Conservation (phyloP, 2,797 vertebrate species). For the Sebastes diploproa region DNA sequence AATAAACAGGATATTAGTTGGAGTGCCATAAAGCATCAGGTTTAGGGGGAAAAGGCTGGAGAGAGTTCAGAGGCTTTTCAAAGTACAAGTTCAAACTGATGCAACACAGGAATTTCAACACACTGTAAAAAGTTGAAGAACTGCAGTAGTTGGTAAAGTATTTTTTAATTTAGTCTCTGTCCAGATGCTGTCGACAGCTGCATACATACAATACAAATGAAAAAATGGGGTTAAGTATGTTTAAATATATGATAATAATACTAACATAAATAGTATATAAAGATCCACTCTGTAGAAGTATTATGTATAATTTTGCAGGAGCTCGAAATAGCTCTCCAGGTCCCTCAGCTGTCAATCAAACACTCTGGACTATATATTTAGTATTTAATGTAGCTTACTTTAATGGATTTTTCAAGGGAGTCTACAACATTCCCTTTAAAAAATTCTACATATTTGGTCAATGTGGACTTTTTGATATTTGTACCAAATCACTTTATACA, state of each 20-base stretch:
- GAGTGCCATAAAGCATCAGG: background rate
- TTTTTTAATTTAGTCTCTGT: background rate
- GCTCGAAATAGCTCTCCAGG: background rate
- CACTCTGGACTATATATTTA: background rate
- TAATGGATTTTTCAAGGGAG: background rate
- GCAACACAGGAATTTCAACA: conserved; percentile 11
- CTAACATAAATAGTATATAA: background rate
- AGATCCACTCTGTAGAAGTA: background rate
- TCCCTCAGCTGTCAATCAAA: background rate
- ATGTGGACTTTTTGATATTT: background rate
- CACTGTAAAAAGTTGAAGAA: background rate
- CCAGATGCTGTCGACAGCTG: too few species aligned
- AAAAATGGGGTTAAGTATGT: background rate
- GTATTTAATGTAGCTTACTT: background rate
- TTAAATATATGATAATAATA: background rate
- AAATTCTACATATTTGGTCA: background rate
- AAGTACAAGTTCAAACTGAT: background rate
- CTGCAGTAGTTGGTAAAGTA: background rate
- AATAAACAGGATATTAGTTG: conserved; percentile 8
- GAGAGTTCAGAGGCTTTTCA: background rate
- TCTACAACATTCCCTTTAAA: background rate
- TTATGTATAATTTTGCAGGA: background rate
- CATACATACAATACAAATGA: too few species aligned
- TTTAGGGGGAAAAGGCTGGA: background rate
- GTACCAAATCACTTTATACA: background rate